These are phyloP conservation scores for Conger conger DNA, from an alignment of 2,113 vertebrate genomes.

Conservation along the genomic window DNA sequence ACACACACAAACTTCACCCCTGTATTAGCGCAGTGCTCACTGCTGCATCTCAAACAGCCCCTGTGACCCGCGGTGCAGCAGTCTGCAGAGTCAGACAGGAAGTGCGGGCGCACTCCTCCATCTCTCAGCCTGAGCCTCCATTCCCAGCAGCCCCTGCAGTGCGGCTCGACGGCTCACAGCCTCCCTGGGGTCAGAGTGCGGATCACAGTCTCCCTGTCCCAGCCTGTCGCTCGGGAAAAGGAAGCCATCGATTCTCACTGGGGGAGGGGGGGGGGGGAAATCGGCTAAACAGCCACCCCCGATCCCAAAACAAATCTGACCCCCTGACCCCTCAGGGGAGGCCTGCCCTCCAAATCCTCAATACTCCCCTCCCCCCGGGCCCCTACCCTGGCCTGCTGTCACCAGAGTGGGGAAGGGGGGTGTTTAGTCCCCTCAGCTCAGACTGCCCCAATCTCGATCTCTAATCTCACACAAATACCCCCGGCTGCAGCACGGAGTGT, in stretches of 20 bases:
- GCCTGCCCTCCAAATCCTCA: neutral
- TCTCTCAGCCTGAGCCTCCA: neutral
- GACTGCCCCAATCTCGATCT: neutral
- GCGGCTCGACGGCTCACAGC: too few species aligned
- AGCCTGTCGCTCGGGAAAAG: neutral
- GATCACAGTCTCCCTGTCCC: neutral
- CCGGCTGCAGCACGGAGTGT: constrained; percentile 11
- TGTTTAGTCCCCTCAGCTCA: neutral
- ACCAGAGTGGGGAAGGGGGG: constrained; percentile 4
- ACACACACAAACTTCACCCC: too few species aligned
- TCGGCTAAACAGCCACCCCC: neutral
- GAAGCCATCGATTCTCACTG: neutral
- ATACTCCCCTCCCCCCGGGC: neutral
- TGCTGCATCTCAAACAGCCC: too few species aligned
- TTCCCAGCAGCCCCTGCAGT: too few species aligned
- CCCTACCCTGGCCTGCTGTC: constrained; percentile 15
- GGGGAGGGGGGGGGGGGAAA: too few species aligned
- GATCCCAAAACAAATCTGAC: neutral
- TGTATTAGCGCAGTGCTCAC: too few species aligned
- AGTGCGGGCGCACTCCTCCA: neutral
- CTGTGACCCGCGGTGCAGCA: neutral
- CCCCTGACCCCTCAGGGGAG: neutral
- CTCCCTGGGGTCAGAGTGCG: neutral
- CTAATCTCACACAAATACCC: constrained; percentile 25
- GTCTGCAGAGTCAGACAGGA: neutral